Evolutionary conservation across 1,140 invertebrate species (phyloP), one percentile per base, ranked within the genome.

Genomic region (Thrips palmi): DNA sequence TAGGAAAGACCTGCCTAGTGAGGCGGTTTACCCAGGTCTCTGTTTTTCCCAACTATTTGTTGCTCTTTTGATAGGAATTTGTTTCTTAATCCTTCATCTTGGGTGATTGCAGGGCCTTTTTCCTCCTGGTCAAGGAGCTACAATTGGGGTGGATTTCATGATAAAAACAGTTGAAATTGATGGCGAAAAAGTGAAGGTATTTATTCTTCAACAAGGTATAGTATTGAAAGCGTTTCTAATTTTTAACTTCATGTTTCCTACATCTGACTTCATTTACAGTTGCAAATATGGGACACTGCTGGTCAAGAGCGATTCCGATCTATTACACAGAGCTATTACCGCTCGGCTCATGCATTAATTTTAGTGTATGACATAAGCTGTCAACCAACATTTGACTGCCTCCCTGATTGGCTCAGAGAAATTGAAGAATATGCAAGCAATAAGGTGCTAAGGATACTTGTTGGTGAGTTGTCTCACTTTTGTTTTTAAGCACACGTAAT

Each of bases 61-160:
- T 19, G 33, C 35, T 21, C 21, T 45, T 21, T 17, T 14, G 14
- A 27, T 4, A 30, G 17, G 15, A 30, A 34, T 22, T 21, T 23
- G 29, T 24, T 21, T 14, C 4, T 34, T 27, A 21, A 10, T 12
- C 10, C 19, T 34, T 19, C 17, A 40, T 28, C 7, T 39, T 35
- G 15, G 40, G 11, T 40, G 40, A 52, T 64, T 59, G 33, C 42
- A 77, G 71, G 89, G 89, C 1, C 60, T 93, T 14, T 94, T 93
- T 65, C 89, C 89, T 23, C 87, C 87, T 18, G 88, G 89, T 25
- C 93, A 97, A 68, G 93, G 93, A 38, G 93, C 91, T 42, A 98
- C 94, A 2, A 98, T 98, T 49, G 94, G 94, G 39, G 94, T 98
- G 10, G 94, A 98, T 69, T 98, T 98, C 56, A 97, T 96, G 76